These are phyloP conservation scores for Drosophila oshimai DNA, from an alignment of 1,140 invertebrate species.

Conservation along the genomic window DNA sequence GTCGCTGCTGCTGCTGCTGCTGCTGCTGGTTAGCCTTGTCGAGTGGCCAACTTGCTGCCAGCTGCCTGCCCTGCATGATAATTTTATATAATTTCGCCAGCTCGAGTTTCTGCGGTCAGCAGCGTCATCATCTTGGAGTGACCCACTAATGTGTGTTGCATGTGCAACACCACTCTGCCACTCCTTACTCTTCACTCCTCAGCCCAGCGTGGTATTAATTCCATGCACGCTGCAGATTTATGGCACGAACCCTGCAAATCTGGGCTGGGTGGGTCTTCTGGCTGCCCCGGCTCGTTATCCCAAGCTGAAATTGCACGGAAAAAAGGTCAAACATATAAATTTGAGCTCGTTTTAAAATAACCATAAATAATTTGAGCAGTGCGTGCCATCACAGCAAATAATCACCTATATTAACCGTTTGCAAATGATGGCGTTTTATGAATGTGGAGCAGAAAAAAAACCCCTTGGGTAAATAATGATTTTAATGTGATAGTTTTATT, in stretches of 20 bases:
- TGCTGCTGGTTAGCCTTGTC: conserved; percentile 44
- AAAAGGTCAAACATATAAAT: conserved; percentile 35
- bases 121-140: conserved; percentile 27
- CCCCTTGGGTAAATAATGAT: too few relatives aligned
- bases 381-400: conserved; percentile 5
- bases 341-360: conserved; percentile 6
- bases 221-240: conserved; percentile 53
- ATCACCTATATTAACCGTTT: not conserved
- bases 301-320: conserved; percentile 39
- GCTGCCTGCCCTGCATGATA: conserved; percentile 73
- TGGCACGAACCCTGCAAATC: conserved; percentile 57
- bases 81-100: conserved; percentile 81
- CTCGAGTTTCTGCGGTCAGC: conserved; percentile 54
- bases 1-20: conserved; percentile 8
- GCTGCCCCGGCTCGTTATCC: conserved; percentile 13
- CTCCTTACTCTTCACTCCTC: conserved; percentile 1
- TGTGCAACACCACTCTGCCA: conserved; percentile 25
- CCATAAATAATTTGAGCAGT: conserved; percentile 21
- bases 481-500: too few relatives aligned
- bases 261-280: conserved; percentile 22
- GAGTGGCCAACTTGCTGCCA: conserved; percentile 56
- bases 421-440: not conserved
- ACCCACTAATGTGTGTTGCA: conserved; percentile 63
- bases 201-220: conserved; percentile 46
- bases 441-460: not conserved